A percentile compares a stretch with the other conserved stretches of the same genome.
These are phyloP conservation scores for Haliclona indistincta DNA, from an alignment of 37 sponge, comb jelly and placozoan species.

Conservation along the genomic window DNA sequence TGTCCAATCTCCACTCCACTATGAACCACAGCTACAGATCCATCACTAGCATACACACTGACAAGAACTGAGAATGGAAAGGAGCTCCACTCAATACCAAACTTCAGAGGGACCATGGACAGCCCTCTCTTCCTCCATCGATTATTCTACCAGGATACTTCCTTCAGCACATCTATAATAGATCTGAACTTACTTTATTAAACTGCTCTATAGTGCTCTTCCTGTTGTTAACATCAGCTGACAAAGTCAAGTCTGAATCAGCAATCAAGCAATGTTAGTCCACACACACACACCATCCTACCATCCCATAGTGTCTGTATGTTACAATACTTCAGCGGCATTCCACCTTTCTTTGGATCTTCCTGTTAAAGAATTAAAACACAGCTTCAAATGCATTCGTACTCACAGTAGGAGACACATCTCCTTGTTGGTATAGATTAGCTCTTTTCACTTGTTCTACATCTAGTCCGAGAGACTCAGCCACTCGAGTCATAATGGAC, in stretches of 20 bases:
- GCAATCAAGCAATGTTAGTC: not conserved
- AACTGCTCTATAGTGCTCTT: constrained; percentile 31
- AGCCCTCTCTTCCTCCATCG: constrained; percentile 74
- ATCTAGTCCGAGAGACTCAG: constrained; percentile 37
- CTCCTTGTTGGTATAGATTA: constrained; percentile 65
- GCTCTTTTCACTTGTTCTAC: constrained; percentile 43
- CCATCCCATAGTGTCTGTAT: constrained; percentile 66
- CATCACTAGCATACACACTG: constrained; percentile 72
- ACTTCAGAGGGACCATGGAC: constrained; percentile 52
- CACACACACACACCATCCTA: constrained; percentile 9
- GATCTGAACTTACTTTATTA: constrained; percentile 36
- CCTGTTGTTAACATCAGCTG: constrained; percentile 56
- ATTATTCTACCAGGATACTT: constrained; percentile 39
- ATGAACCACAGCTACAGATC: constrained; percentile 68
- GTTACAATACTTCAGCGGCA: constrained; percentile 71
- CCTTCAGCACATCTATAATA: not conserved
- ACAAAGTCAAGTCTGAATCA: constrained; percentile 38
- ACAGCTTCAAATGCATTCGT: not conserved
- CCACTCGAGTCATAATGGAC: constrained; percentile 73
- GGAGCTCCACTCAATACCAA: constrained; percentile 26
- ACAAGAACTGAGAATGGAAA: constrained; percentile 59
- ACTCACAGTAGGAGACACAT: constrained; percentile 11
- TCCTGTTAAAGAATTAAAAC: not conserved
- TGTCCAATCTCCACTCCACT: constrained; percentile 86
- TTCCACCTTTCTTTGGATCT: not conserved